Evolutionary conservation across 2,797 vertebrate genomes (phyloP), one percentile per base, ranked within the genome.

Genomic region (Apogon talboti): DNA sequence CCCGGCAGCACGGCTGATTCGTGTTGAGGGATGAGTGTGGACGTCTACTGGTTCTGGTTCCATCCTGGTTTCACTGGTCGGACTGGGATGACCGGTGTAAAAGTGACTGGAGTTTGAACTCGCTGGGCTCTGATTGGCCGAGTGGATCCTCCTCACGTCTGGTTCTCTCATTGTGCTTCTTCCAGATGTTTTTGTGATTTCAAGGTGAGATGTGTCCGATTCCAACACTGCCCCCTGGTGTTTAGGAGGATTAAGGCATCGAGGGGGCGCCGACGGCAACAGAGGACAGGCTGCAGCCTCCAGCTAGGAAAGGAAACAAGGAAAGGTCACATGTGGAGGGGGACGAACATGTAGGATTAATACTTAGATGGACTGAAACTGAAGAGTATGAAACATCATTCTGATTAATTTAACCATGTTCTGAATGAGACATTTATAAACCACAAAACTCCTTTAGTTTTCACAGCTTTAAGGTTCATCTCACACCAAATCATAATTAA

Each of bases 201-300:
- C 13, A 3, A 51, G 40, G 75, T 60, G 44, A 79, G 85, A 1
- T 70, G 68, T 46, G 35, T 21, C 88, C 12, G 81, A 77, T 57
- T 37, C 28, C 9, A 33, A n/a, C 2, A 46, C 11, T 28, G 67
- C 18, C 40, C 46, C 74, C 59, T 86, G 92, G 42, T 85, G 80
- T 46, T 84, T 70, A 41, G 52, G 35, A 0, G 70, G 79, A 63
- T 3, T 82, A 89, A 93, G 87, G 91, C 89, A 86, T 44, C 70
- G 66, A 54, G 66, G 66, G 76, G 87, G 77, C 69, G 72, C 76
- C 42, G 79, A 45, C 3, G 78, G 82, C 38, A 14, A 15, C 15
- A 76, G 79, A 15, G 70, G 69, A 43, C 38, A 21, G 70, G 76
- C 74, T 52, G 50, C 68, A 48, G 76, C 65, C 21, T 81, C 58